Evolutionary conservation across 2,113 vertebrate species (phyloP).

Genomic region (Miniopterus natalensis): DNA sequence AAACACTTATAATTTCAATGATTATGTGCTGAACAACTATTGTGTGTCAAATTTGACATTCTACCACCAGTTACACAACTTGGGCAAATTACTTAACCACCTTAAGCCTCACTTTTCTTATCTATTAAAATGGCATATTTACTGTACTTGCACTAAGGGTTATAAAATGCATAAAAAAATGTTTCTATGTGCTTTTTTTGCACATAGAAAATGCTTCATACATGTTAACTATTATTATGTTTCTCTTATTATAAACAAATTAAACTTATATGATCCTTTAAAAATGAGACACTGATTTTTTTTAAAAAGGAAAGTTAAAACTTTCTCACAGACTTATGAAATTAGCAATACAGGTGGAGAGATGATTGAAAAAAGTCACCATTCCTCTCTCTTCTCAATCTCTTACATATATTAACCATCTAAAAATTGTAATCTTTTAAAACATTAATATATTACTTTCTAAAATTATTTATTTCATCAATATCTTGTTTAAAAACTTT

Average conservation of each 20-base stretch:
- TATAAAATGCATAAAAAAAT: neutral
- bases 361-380: neutral
- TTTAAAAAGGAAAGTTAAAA: neutral
- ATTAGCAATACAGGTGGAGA: neutral
- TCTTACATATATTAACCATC: neutral
- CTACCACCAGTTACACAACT: neutral
- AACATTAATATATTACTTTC: neutral
- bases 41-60: neutral
- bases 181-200: neutral
- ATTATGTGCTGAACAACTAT: neutral
- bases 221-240: neutral
- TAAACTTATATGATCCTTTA: neutral
- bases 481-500: neutral
- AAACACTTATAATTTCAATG: constrained; percentile 14
- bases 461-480: constrained; percentile 8
- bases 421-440: neutral
- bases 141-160: neutral
- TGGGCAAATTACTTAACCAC: neutral
- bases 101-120: neutral
- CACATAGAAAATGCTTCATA: neutral
- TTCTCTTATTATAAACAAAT: constrained; percentile 2
- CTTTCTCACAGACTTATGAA: neutral
- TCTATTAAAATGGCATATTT: constrained; percentile 2
- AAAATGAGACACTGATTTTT: neutral
- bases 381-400: neutral